phyloP scores from a whole-genome alignment of 2,888 invertebrate genomes.

The Melieria picta region DNA sequence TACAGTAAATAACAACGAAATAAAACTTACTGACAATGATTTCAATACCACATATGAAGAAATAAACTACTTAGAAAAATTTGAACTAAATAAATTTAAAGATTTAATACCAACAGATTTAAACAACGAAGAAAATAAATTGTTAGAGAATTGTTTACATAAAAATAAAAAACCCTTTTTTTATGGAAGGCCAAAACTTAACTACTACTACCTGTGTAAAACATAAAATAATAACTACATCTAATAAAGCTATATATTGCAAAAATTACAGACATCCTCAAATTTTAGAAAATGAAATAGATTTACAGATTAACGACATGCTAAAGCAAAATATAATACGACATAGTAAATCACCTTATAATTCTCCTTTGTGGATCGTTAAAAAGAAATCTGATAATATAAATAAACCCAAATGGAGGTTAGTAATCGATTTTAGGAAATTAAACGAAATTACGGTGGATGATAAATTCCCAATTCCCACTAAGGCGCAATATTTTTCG shows the following conservation, averaged over 20 bases:
- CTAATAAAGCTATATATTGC: slow-evolving; percentile 36
- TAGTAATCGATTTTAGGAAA: slow-evolving; percentile 31
- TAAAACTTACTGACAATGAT: too few relatives aligned
- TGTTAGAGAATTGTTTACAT: slow-evolving; percentile 4
- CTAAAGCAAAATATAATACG: slow-evolving; percentile 32
- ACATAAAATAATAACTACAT: slow-evolving; percentile 36
- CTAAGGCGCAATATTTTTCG: slow-evolving; percentile 19
- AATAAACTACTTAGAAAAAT: too few relatives aligned
- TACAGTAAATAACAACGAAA: too few relatives aligned
- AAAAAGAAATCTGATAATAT: slow-evolving; percentile 29
- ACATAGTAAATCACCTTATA: slow-evolving; percentile 37
- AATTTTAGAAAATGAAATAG: slow-evolving; percentile 29
- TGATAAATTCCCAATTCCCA: slow-evolving; percentile 14
- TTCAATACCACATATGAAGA: too few relatives aligned
- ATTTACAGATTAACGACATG: slow-evolving; percentile 30
- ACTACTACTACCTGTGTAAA: slow-evolving; percentile 15
- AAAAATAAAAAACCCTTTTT: slow-evolving; percentile 24
- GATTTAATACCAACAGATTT: neutral
- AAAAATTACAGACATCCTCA: slow-evolving; percentile 39
- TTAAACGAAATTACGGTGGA: slow-evolving; percentile 22
- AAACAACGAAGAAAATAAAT: slow-evolving; percentile 8
- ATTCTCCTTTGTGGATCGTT: slow-evolving; percentile 35
- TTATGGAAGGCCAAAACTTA: slow-evolving; percentile 30
- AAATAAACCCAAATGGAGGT: slow-evolving; percentile 31
- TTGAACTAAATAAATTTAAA: too few relatives aligned